Base-by-base conservation (phyloP, 2,797 vertebrate species). In the Danio albolineatus region DNA sequence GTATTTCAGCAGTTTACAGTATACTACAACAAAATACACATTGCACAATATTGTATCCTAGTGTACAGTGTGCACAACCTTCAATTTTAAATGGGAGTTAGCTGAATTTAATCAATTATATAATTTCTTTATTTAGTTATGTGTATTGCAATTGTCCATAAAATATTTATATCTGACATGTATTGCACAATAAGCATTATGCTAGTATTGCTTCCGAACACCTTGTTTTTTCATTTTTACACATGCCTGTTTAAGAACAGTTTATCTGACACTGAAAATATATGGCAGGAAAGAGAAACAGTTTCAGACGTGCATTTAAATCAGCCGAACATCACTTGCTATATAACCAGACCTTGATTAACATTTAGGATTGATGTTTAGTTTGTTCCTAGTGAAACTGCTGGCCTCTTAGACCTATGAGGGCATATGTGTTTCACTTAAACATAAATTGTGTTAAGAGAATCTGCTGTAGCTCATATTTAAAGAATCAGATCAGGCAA, bases 261-360 rank as follows among this genome's bases (percentile, higher is more conserved):
- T 61, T 57, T 59, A 12, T 67, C 17, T 51, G 28, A 71, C 19
- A 36, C 49, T 1, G 12, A 28, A 80, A 87, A 75, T 89, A 85
- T 88, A 80, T 79, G 66, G 83, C 83, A 84, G 90, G 88, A 90
- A 92, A 90, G 91, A 79, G 79, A 83, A 86, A 80, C 84, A 83
- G 78, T 81, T 79, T 46, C 81, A 75, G 88, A 89, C 85, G 89
- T 87, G 82, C 87, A 78, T n/a, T 57, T 65, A 73, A 54, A 76
- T 84, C 0, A 76, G 87, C 87, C 49, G 84, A 83, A 89, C 87
- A 79, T 82, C 86, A 88, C 83, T 86, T 87, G 87, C 88, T 89
- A 88, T 85, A 88, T 88, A 28, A 28, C 86, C 85, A 80, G 7
- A 46, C 48, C 36, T 46, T 56, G 4, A 69, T 36, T 4, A 56